Percentiles rank a stretch among this genome's conserved stretches.
Conservation (phyloP, 2,113 vertebrate species). For the Nipponia nippon region DNA sequence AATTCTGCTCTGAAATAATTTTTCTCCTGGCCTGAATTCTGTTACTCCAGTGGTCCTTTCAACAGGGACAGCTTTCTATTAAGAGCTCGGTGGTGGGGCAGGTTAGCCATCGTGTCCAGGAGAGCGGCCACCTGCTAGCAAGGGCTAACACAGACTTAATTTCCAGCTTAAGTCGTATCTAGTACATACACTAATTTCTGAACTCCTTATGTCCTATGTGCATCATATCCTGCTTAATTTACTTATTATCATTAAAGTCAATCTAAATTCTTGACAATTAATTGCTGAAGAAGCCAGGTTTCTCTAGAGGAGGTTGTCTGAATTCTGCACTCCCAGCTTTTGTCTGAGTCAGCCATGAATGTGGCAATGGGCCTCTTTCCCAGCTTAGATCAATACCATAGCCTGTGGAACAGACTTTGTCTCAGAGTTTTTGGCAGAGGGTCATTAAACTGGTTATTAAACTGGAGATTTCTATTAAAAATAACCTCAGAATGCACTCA, state of each 20-base stretch:
- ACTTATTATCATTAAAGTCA: fast-evolving
- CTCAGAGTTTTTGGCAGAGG: background rate
- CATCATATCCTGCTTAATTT: background rate
- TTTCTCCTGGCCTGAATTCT: background rate
- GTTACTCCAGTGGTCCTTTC: background rate
- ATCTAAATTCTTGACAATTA: background rate
- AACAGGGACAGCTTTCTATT: background rate
- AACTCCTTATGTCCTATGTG: background rate
- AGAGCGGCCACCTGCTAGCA: background rate
- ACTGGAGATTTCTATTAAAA: background rate
- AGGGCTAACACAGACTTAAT: background rate
- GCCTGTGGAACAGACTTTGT: background rate
- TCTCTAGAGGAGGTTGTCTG: background rate
- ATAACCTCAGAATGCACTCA: background rate
- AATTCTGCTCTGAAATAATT: background rate
- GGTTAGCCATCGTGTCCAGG: background rate
- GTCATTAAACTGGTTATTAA: background rate
- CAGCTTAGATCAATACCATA: background rate
- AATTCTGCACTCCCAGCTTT: background rate
- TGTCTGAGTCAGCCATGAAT: background rate
- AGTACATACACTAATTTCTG: background rate
- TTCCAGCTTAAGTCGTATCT: background rate
- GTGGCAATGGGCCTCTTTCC: background rate
- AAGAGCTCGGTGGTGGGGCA: background rate
- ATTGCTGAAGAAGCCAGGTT: background rate